phyloP scores from a whole-genome alignment of 1,140 invertebrate genomes.

The Philaenus spumarius region DNA sequence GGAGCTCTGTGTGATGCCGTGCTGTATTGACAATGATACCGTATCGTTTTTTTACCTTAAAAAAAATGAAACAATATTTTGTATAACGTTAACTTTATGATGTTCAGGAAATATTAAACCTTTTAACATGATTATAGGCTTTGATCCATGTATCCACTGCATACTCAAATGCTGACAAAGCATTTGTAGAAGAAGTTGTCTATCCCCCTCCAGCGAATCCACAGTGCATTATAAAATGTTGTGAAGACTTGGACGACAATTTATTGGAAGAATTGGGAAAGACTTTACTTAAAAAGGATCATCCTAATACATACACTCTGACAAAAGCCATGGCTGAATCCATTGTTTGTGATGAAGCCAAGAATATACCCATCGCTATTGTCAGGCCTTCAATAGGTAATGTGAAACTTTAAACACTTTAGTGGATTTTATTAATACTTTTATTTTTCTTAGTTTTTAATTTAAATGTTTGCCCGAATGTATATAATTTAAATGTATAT shows the following conservation, averaged over 20 bases:
- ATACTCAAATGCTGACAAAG: conserved; percentile 72
- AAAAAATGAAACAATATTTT: too few species aligned
- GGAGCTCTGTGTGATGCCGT: too few species aligned
- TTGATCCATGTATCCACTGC: conserved; percentile 83
- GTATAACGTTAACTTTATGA: not conserved
- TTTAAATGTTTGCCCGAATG: too few species aligned
- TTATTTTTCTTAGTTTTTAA: too few species aligned
- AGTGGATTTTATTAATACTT: too few species aligned
- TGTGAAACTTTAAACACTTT: too few species aligned
- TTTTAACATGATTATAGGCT: conserved; percentile 47
- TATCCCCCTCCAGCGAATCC: conserved; percentile 61
- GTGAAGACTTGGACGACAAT: conserved; percentile 51
- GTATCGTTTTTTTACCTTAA: not conserved
- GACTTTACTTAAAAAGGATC: conserved; percentile 53
- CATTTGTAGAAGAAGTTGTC: conserved; percentile 60
- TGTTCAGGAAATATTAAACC: too few species aligned
- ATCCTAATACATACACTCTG: conserved; percentile 84
- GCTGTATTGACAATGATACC: not conserved
- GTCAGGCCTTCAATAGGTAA: conserved; percentile 85
- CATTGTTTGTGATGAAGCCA: conserved; percentile 54
- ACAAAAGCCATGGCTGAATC: conserved; percentile 81
- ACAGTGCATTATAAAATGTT: conserved; percentile 50
- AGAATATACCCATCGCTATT: conserved; percentile 72
- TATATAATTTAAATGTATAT: too few species aligned
- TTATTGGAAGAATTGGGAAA: conserved; percentile 48